phyloP scores from a whole-genome alignment of 2,113 vertebrate species.

The Carettochelys insculpta region DNA sequence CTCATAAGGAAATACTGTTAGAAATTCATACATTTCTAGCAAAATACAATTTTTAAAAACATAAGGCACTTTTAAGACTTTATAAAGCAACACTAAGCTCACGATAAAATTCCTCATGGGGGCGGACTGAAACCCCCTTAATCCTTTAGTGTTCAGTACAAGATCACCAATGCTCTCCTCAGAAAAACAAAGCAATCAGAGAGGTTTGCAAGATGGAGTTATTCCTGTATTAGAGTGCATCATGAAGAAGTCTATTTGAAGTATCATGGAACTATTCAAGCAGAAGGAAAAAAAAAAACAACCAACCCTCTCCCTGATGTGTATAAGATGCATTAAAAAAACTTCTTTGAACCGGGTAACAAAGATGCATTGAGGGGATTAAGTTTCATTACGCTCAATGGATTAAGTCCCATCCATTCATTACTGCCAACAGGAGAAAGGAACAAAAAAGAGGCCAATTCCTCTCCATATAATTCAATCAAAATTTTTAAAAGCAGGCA shows the following conservation, averaged over 20 bases:
- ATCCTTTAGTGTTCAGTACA: conserved; percentile 28
- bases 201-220: conserved; percentile 47
- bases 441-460: conserved; percentile 58
- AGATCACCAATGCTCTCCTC: conserved; percentile 31
- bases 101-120: conserved; percentile 34
- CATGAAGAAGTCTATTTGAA: conserved; percentile 47
- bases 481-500: conserved; percentile 68
- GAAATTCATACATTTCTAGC: conserved; percentile 45
- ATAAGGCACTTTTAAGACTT: conserved; percentile 69
- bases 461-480: conserved; percentile 56
- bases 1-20: conserved; percentile 65
- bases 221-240: conserved; percentile 35
- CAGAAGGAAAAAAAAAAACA: not conserved
- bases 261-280: not conserved
- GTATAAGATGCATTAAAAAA: conserved; percentile 62
- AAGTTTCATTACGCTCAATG: conserved; percentile 68
- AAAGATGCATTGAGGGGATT: conserved; percentile 69
- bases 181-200: conserved; percentile 45
- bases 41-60: conserved; percentile 63
- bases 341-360: conserved; percentile 64
- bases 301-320: conserved; percentile 8
- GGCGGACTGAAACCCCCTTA: conserved; percentile 20
- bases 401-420: conserved; percentile 69
- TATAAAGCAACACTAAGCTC: conserved; percentile 53
- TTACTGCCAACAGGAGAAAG: conserved; percentile 48